Evolutionary conservation across 2,113 vertebrate species (phyloP).

Genomic region (Oncorhynchus keta): DNA sequence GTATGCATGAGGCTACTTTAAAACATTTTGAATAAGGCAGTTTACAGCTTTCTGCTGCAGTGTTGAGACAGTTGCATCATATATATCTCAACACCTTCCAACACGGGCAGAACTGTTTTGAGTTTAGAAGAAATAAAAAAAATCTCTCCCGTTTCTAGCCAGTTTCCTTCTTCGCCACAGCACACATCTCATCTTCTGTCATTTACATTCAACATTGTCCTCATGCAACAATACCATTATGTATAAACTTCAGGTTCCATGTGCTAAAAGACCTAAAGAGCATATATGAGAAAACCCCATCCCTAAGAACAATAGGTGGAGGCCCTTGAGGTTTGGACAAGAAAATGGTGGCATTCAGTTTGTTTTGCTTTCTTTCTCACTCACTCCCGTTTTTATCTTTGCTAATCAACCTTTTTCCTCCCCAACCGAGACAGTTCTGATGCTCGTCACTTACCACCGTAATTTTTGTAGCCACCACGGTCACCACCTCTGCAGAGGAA

Average conservation of each 20-base stretch:
- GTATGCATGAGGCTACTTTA: constrained; percentile 23
- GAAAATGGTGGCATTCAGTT: constrained; percentile 80
- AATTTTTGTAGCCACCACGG: constrained; percentile 99
- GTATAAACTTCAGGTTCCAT: constrained; percentile 58
- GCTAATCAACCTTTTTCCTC: constrained; percentile 85
- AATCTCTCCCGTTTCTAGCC: constrained; percentile 61
- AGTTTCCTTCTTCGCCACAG: constrained; percentile 68
- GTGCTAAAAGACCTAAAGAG: constrained; percentile 61
- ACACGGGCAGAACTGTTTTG: constrained; percentile 50
- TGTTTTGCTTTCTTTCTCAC: constrained; percentile 25
- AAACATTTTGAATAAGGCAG: constrained; percentile 41
- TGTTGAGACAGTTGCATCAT: constrained; percentile 63
- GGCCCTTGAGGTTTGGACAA: constrained; percentile 65
- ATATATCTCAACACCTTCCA: constrained; percentile 63
- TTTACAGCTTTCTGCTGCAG: constrained; percentile 65
- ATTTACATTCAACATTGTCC: constrained; percentile 56
- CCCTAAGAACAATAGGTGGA: constrained; percentile 53
- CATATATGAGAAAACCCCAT: constrained; percentile 56
- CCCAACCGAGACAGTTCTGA: constrained; percentile 96
- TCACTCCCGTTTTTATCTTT: constrained; percentile 36
- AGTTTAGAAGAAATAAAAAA: constrained; percentile 52
- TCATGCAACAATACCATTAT: constrained; percentile 77
- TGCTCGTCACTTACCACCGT: constrained; percentile 99
- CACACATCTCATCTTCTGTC: constrained; percentile 54
- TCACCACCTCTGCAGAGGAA: constrained; percentile 99